phyloP scores from a whole-genome alignment of 2,888 invertebrate species.

The Tholera decimalis region DNA sequence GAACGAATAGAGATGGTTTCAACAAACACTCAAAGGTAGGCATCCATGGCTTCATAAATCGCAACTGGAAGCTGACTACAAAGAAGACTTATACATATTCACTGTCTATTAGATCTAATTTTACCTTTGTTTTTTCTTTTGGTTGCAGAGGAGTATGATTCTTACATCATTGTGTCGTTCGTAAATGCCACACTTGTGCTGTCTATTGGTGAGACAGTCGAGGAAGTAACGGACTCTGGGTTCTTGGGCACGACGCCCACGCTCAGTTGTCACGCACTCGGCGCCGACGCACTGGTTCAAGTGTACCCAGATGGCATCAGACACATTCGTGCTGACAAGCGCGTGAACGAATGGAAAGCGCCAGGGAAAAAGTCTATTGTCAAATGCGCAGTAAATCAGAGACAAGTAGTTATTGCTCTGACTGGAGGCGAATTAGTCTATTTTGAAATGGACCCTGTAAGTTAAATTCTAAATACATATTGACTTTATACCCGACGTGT shows the following conservation, averaged over 20 bases:
- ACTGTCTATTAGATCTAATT: conserved; percentile 59
- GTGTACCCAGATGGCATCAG: conserved; percentile 99
- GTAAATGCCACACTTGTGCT: conserved; percentile 99
- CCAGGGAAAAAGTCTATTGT: conserved; percentile 99
- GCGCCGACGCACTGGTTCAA: conserved; percentile 99
- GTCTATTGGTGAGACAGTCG: conserved; percentile 99
- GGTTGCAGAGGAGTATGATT: conserved; percentile 99
- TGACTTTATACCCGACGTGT: conserved; percentile 78
- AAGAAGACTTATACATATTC: conserved; percentile 70
- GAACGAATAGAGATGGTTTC: conserved; percentile 85
- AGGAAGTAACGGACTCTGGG: conserved; percentile 99
- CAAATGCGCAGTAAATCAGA: conserved; percentile 99
- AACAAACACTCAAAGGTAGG: conserved; percentile 85
- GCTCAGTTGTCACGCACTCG: conserved; percentile 98
- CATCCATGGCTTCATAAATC: conserved; percentile 76
- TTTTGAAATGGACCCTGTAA: conserved; percentile 99
- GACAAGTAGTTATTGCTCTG: conserved; percentile 99
- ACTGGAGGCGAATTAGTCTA: conserved; percentile 99
- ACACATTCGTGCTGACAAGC: conserved; percentile 99
- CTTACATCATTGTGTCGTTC: conserved; percentile 99
- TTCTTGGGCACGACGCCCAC: conserved; percentile 99
- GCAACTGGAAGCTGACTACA: conserved; percentile 77
- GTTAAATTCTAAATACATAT: conserved; percentile 71
- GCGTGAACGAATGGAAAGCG: conserved; percentile 99
- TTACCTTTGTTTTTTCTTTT: conserved; percentile 86